Evolutionary conservation across 2,113 vertebrate genomes (phyloP).

Genomic region (Rhegmatorhina hoffmannsi): DNA sequence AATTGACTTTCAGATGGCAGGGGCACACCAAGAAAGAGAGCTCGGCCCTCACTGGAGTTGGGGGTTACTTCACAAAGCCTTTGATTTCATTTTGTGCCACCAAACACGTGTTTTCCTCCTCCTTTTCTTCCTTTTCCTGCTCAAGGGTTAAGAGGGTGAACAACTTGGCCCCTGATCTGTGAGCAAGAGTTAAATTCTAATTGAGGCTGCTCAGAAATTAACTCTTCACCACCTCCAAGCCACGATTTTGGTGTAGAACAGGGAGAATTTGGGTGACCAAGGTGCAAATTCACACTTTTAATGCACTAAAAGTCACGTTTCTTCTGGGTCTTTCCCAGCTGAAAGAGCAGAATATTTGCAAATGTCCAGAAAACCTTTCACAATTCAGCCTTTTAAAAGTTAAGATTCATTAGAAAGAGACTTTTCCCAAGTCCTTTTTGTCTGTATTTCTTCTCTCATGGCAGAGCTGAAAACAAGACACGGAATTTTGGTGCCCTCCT

Average conservation of each 20-base stretch:
- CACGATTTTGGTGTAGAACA: neutral
- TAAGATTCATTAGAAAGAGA: neutral
- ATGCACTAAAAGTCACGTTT: rapidly evolving
- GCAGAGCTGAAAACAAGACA: neutral
- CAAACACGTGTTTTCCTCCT: neutral
- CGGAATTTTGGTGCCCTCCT: slow-evolving; percentile 18
- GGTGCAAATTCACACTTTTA: neutral
- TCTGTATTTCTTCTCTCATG: too few species aligned
- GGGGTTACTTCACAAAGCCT: neutral
- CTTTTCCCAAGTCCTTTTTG: neutral
- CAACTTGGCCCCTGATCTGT: neutral
- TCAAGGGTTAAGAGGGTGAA: neutral
- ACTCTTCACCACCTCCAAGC: neutral
- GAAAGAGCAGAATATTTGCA: neutral
- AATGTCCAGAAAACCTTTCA: neutral
- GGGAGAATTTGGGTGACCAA: neutral
- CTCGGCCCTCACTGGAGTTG: neutral
- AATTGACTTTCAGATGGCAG: neutral
- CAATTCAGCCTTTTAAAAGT: neutral
- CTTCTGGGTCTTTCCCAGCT: rapidly evolving
- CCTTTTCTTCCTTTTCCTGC: neutral
- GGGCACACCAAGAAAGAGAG: neutral
- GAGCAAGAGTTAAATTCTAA: neutral
- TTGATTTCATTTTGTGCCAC: neutral
- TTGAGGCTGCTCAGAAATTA: neutral